Evolutionary conservation across 2,797 vertebrate genomes (phyloP), one percentile per base, ranked within the genome.

Genomic region (Parauchenoglanis punctatus): DNA sequence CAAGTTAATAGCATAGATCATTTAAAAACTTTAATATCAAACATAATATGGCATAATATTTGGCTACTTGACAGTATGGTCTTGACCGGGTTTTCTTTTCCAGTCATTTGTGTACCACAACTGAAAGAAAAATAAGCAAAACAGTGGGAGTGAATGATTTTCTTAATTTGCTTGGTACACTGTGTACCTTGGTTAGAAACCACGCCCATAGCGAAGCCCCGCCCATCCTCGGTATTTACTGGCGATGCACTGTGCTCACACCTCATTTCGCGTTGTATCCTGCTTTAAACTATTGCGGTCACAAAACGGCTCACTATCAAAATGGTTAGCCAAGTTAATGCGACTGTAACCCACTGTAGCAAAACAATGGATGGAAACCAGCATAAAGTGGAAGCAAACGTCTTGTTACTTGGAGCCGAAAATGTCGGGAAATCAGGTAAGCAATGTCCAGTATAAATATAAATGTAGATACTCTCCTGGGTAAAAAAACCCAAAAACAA

Each of bases 361-460:
- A 94, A 90, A 91, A 87, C 88, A 25, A 91, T 90, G 76, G 93
- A 94, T 40, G 88, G 88, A 65, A 90, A 87, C 70, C 94, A 93
- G 89, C 92, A 93, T 61, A 94, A 94, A 85, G 85, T 91, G 88
- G 95, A 94, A 63, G 94, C 91, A 13, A 96, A 95, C 73, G 65
- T 96, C 83, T 85, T 96, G 88, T 92, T 96, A 13, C 93, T 95
- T 10, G 95, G 95, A 20, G 94, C 95, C 0, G 93, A 92, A 85
- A 92, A 91, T 72, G 94, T 96, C 2, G 95, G 95, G 7, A 95
- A 95, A 88, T 95, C 94, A 0, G 95, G 95, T 95, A 52, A 67
- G 93, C 83, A 11, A 10, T 23, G 5, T 31, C 5, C 12, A 1
- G 7, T 52, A 13, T 67, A 13, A 83, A 17, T 70, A 7, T 72